These are phyloP conservation scores for Bombus ignitus DNA, from an alignment of 1,140 invertebrate genomes.

Conservation along the genomic window DNA sequence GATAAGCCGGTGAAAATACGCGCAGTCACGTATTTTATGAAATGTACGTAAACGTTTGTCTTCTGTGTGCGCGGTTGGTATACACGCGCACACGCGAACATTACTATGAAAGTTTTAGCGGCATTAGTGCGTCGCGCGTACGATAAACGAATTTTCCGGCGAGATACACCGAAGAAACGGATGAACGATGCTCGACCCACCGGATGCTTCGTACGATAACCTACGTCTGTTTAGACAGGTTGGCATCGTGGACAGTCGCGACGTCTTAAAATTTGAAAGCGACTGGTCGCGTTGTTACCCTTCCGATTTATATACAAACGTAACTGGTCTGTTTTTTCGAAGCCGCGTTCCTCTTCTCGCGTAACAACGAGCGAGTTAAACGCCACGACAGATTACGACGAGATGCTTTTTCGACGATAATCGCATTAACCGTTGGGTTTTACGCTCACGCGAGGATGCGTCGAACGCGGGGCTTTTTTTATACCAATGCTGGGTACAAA, in stretches of 20 bases:
- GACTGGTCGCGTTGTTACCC: too few relatives aligned
- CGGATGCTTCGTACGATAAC: not conserved
- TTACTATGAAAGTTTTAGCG: conserved; percentile 62
- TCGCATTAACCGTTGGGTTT: conserved; percentile 6
- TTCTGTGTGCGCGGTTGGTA: not conserved
- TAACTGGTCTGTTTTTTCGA: not conserved
- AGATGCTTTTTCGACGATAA: conserved; percentile 9
- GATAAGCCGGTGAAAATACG: conserved; percentile 77
- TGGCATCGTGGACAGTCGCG: too few relatives aligned
- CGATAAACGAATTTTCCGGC: conserved; percentile 66
- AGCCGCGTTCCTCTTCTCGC: not conserved
- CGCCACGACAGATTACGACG: not conserved
- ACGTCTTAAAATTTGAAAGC: too few relatives aligned
- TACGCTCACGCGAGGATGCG: not conserved
- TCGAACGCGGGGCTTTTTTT: conserved; percentile 1
- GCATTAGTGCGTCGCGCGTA: conserved; percentile 63
- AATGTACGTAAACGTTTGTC: conserved; percentile 66
- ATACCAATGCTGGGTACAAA: not conserved
- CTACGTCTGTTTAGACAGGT: too few relatives aligned
- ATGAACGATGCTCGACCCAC: conserved; percentile 17
- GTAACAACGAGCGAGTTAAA: not conserved
- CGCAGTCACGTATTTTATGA: conserved; percentile 79
- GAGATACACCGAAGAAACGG: conserved; percentile 44
- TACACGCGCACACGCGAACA: not conserved
- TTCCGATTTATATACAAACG: too few relatives aligned